Evolutionary conservation across 2,113 vertebrate genomes (phyloP), one percentile per base, ranked within the genome.

Genomic region (Vanacampus margaritifer): DNA sequence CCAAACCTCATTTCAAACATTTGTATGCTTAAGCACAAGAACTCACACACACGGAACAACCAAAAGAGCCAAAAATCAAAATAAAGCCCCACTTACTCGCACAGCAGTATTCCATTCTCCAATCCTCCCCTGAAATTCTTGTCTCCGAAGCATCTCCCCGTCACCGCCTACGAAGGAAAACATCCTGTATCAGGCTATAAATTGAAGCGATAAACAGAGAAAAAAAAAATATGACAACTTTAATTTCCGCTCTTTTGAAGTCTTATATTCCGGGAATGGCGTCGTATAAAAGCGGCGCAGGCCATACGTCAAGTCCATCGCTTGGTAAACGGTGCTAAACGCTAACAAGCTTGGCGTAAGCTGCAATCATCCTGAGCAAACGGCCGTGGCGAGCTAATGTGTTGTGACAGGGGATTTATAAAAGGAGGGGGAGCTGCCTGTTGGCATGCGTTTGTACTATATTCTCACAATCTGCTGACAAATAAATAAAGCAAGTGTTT

Each of bases 51-150:
- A 1, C 0, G 14, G 13, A 46, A 61, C 17, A 17, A 50, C 16
- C 14, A 39, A 11, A 37, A 9, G 21, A 61, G 56, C n/a, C 58
- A 60, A 32, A 61, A 23, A 61, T n/a, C 1, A 39, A 61, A 39
- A 61, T 2, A 1, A 8, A 53, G 6, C 14, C 70, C 19, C 35
- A 56, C 97, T 98, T 91, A 99, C 97, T 99, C 96, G 91, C 97
- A 99, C 21, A 99, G 93, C 82, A 98, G 92, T 78, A 97, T 94
- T 70, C 97, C 97, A 2, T 95, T 96, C 89, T 97, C 95, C 84
- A 98, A 82, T 23, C 92, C 94, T 0, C 91, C 91, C 79, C 95
- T 90, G 87, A 99, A 97, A 78, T 97, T 94, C 77, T 91, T 96
- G 74, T 96, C 95, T 65, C 94, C 94, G 73, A 97, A 97, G 84